Evolutionary conservation across 2,888 invertebrate species (phyloP), one percentile per base, ranked within the genome.

Genomic region (Agonopterix arenella): DNA sequence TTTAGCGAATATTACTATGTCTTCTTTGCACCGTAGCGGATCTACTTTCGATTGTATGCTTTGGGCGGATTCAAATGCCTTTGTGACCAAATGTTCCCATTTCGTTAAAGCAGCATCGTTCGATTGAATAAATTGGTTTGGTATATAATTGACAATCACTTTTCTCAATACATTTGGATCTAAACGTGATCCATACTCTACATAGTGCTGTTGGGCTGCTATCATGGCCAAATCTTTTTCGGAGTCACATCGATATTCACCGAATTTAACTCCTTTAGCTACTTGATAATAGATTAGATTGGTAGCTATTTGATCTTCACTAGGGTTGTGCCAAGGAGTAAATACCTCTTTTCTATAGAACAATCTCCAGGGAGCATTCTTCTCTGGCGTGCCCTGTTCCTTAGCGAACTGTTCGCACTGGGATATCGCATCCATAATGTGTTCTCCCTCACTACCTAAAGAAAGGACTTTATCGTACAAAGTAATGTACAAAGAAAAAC

Each of bases 331-430:
- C 98, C 98, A 98, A 0, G 97, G 96, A 16, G 94, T 91, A 76
- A 97, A 97, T 51, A 98, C 95, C 90, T 98, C 98, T 85, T 95
- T 95, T 47, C 96, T 90, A 74, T 95, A 93, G 79, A 95, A 96
- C 46, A 97, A 78, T 61, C 95, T 91, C 98, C 98, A 98, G 0
- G 96, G 95, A 4, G 96, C 96, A 67, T 92, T 94, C 61, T 94
- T 91, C 74, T 97, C 97, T 50, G 93, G 92, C 2, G 93, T 92
- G 0, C 97, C 96, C 73, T 96, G 94, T 77, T 97, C 97, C 80
- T 95, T 97, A 28, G 97, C 95, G 76, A 96, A 97, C 74, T 98
- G 98, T 76, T 98, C 98, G 77, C 98, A 98, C 76, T 97, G 97
- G 0, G 97, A 97, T 66, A 98, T 95, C 0, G 98, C 98, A 81